Base-by-base conservation (phyloP, 2,113 vertebrate genomes). In the Microcebus lehilahytsara region DNA sequence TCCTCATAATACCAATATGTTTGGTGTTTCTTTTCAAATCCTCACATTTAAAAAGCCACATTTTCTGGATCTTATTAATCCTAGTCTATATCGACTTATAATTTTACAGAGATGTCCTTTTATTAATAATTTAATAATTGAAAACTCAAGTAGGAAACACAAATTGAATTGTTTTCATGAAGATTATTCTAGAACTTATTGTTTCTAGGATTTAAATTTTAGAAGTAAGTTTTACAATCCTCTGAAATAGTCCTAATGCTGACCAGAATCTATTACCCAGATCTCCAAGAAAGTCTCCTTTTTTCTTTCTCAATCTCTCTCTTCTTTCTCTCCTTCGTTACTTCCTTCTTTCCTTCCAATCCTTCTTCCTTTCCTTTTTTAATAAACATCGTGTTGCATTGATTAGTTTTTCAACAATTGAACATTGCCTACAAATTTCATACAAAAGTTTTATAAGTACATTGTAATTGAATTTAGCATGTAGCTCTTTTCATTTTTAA, bases 121-220 rank as follows among this genome's bases (percentile, higher is more conserved):
- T 56, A 51, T 95, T 85, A 78, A 85, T 42, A 86, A 72, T 92
- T 92, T 58, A 58, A 58, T 56, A 56, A 56, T 19, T 56, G 30
- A 87, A 95, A 85, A 86, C 13, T 42, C 42, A 96, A 67, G 81
- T 67, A 80, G 12, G 34, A 95, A 94, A 25, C 46, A 77, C 3
- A 40, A 19, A 72, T 89, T 81, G 87, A 84, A 49, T 62, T 75
- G 6, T 89, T 89, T 92, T 56, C 23, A 46, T 71, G n/a, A 93
- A 72, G 77, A 89, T 30, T 56, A 62, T 5, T 66, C 23, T 89
- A 46, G 16, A 81, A 51, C 11, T 79, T 71, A 81, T 0, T 53
- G 19, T 77, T 96, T 93, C 49, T 95, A 62, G 23, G 1, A 80
- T 79, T 95, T 93, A 53, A 94, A 60, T 60, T 58, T 80, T 93